phyloP scores from a whole-genome alignment of 2,113 vertebrate genomes.

The Zingel zingel region DNA sequence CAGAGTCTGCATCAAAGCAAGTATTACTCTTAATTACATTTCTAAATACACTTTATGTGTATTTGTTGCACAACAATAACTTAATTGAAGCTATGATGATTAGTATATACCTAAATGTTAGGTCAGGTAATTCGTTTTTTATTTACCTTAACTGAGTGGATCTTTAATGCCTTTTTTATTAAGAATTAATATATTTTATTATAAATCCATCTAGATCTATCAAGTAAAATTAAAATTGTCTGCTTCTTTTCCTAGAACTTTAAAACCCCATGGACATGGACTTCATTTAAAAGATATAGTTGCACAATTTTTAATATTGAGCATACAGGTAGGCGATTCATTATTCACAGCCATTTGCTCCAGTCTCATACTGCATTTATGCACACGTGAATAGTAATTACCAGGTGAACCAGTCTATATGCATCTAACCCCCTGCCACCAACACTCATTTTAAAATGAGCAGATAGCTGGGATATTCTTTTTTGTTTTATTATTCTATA shows the following conservation, averaged over 20 bases:
- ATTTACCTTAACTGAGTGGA: slow-evolving; percentile 26
- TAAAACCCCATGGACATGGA: background rate
- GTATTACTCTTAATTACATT: slow-evolving; percentile 63
- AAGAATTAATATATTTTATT: background rate
- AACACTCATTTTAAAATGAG: slow-evolving; percentile 72
- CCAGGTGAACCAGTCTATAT: slow-evolving; percentile 67
- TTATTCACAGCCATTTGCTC: slow-evolving; percentile 35
- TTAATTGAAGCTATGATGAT: slow-evolving; percentile 48
- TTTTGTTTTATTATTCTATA: slow-evolving; percentile 56
- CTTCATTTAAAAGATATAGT: background rate
- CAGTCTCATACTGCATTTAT: slow-evolving; percentile 46
- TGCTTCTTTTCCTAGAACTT: background rate
- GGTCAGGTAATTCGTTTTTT: slow-evolving; percentile 33
- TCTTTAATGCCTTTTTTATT: slow-evolving; percentile 17
- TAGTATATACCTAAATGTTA: slow-evolving; percentile 12
- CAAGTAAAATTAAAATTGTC: background rate
- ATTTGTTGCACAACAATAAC: slow-evolving; percentile 55
- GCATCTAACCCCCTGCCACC: slow-evolving; percentile 68
- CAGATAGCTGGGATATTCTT: slow-evolving; percentile 67
- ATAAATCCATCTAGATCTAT: background rate
- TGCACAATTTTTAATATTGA: slow-evolving; percentile 13
- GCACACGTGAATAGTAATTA: slow-evolving; percentile 74
- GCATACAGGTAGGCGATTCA: slow-evolving; percentile 9
- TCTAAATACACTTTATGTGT: slow-evolving; percentile 33
- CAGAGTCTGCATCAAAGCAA: slow-evolving; percentile 52